These are phyloP conservation scores for Dasyurus viverrinus DNA, from an alignment of 2,113 vertebrate species.

Conservation along the genomic window DNA sequence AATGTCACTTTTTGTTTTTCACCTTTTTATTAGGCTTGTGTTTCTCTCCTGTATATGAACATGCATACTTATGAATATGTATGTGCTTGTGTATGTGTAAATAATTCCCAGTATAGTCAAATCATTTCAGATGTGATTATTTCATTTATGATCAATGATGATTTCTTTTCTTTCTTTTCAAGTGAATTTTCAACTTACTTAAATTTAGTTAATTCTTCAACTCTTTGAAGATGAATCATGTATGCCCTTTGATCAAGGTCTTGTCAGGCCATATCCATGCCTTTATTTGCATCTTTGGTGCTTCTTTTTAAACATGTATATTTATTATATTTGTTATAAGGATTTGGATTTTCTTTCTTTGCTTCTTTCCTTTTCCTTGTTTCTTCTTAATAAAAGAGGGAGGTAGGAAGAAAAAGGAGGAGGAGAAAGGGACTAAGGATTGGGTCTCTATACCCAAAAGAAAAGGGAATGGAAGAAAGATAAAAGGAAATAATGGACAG, in stretches of 20 bases:
- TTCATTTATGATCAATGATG: not conserved
- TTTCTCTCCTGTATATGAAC: not conserved
- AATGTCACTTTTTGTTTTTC: not conserved
- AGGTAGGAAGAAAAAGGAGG: too few species aligned
- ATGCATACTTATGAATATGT: not conserved
- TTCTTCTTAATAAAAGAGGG: not conserved
- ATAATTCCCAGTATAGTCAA: not conserved
- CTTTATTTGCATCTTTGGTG: not conserved
- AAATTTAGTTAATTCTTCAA: not conserved
- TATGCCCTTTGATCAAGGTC: not conserved
- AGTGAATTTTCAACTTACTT: not conserved
- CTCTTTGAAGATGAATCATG: not conserved
- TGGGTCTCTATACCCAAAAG: not conserved
- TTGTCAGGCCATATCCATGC: not conserved
- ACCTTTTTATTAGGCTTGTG: not conserved
- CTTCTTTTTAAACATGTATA: not conserved
- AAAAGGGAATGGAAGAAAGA: not conserved
- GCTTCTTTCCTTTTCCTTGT: not conserved
- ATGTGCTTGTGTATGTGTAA: not conserved
- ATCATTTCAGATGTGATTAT: not conserved
- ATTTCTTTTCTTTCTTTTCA: not conserved
- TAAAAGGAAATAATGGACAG: not conserved
- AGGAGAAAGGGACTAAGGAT: not conserved
- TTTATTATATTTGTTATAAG: not conserved
- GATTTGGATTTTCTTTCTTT: not conserved